A percentile compares a stretch with the other conserved stretches of the same genome.
phyloP scores from a whole-genome alignment of 2,113 vertebrate genomes.

The Cryptomyrus ogoouensis region DNA sequence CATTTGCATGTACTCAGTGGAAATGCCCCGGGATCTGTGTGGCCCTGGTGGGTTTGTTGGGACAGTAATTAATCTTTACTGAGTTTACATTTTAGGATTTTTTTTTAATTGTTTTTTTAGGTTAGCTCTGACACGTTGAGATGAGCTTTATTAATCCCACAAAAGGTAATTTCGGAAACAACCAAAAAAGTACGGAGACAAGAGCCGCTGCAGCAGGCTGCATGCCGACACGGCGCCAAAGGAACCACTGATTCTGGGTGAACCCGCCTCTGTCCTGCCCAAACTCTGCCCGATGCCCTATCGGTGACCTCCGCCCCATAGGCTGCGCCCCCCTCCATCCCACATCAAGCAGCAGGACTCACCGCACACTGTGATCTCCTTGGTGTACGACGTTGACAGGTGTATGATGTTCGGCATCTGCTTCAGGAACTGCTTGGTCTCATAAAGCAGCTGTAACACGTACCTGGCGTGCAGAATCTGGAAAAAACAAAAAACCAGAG shows the following conservation, averaged over 20 bases:
- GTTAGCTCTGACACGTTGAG: neutral
- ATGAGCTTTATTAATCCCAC: neutral
- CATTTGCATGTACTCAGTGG: neutral
- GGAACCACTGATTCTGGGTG: neutral
- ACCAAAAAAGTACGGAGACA: neutral
- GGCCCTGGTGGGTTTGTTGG: neutral
- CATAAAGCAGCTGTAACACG: slow-evolving; percentile 76
- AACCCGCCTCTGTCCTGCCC: neutral
- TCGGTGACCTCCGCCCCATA: neutral
- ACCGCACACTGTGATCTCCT: slow-evolving; percentile 81
- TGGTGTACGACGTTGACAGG: slow-evolving; percentile 73
- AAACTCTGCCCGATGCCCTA: neutral
- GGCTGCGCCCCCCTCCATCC: neutral
- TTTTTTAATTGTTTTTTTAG: neutral
- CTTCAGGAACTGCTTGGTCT: slow-evolving; percentile 78
- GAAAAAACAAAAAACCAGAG: neutral
- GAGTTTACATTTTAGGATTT: neutral
- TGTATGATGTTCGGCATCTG: slow-evolving; percentile 82
- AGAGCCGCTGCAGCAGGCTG: neutral
- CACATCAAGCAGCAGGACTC: neutral
- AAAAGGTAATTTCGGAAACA: neutral
- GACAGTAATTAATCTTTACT: neutral
- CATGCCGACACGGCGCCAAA: neutral
- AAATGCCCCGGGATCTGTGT: neutral
- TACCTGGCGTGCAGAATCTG: slow-evolving; percentile 85